Evolutionary conservation across 2,888 invertebrate species (phyloP).

Genomic region (Ennomos quercinarius): DNA sequence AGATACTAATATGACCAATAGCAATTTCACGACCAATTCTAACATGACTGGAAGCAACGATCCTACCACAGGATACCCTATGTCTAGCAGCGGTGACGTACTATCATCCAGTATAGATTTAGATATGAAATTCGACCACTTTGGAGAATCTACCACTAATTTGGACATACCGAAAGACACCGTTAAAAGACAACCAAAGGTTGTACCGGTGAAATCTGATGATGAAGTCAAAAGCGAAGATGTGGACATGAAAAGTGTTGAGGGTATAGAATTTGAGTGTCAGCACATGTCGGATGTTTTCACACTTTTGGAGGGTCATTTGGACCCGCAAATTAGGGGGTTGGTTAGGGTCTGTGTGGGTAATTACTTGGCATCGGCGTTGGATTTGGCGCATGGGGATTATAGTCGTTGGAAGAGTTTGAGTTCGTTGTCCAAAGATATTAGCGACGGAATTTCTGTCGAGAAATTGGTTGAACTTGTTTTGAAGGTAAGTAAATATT

Average conservation of each 20-base stretch:
- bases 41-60: constrained; percentile 78
- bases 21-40: constrained; percentile 76
- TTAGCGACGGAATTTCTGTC: constrained; percentile 67
- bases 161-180: constrained; percentile 63
- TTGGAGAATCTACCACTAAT: constrained; percentile 80
- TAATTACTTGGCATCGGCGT: constrained; percentile 87
- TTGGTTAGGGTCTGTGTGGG: constrained; percentile 88
- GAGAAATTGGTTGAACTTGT: constrained; percentile 82
- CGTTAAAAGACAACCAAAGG: constrained; percentile 51
- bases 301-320: constrained; percentile 87
- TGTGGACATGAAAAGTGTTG: constrained; percentile 43
- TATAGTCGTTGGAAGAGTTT: constrained; percentile 80
- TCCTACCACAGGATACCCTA: constrained; percentile 73
- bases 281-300: constrained; percentile 90
- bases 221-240: constrained; percentile 59
- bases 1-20: constrained; percentile 76
- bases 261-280: constrained; percentile 61
- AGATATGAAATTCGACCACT: constrained; percentile 88
- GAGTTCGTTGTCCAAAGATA: constrained; percentile 65
- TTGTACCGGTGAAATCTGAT: constrained; percentile 49
- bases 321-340: constrained; percentile 93
- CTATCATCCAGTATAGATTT: constrained; percentile 76
- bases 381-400: constrained; percentile 84
- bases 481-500: constrained; percentile 81
- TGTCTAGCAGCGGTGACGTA: constrained; percentile 74